Evolutionary conservation across 2,797 vertebrate genomes (phyloP), one percentile per base, ranked within the genome.

Genomic region (Crypturellus tataupa): DNA sequence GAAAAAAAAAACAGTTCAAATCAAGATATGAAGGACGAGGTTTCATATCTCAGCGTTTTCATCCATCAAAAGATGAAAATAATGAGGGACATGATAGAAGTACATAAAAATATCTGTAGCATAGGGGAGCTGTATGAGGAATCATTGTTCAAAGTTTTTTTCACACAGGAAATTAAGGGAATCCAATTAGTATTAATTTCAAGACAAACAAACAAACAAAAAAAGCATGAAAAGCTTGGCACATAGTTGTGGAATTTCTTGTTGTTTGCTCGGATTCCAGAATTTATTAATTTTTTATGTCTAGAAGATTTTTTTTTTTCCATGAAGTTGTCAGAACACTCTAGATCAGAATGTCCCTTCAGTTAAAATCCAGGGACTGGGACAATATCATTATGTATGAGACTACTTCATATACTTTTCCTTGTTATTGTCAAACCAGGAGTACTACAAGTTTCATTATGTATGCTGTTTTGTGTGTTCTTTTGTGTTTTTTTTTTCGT

Each of bases 241-340:
- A 40, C 37, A 10, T 24, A 56, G 5, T 31, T 67, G 8, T 40
- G n/a, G 13, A 71, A 62, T 21, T 67, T 58, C 21, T 40, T 49
- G 8, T 25, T 0, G 0, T 68, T 65, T 90, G 11, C 3, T 4
- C 68, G 14, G 14, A 4, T 75, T 75, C 19, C n/a, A 73, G 35
- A 79, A 46, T 7, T 58, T 10, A n/a, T 16, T 58, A 33, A 11
- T 88, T 72, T 11, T 40, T n/a, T 6, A 75, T 3, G 2, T 80
- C 44, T 89, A 10, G 12, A 62, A 16, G 29, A 40, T 23, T 75
- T 59, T 81, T 71, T 62, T 84, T 80, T 5, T 67, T 53, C 33
- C 68, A 17, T 65, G 31, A 55, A 65, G 68, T 76, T 65, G 7
- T 59, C 55, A 63, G 63, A 72, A 89, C 78, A 58, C 27, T 64